These are phyloP conservation scores for Orthonychiurus folsomi DNA, from an alignment of 2,888 invertebrate species.

Conservation along the genomic window DNA sequence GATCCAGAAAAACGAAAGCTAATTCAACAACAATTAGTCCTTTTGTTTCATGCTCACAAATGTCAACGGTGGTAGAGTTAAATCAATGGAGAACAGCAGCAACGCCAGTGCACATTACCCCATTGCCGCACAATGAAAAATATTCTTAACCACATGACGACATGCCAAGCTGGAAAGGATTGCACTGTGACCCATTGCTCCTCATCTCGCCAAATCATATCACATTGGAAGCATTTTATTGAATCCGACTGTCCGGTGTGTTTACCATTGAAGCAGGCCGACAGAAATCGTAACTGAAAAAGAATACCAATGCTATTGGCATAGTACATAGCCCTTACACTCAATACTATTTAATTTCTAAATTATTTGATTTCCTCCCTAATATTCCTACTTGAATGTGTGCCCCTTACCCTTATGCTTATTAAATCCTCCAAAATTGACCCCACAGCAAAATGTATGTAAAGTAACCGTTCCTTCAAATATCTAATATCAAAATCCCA, in stretches of 20 bases:
- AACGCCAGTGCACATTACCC: conserved; percentile 70
- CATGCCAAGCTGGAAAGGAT: conserved; percentile 84
- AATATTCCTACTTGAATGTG: too few relatives aligned
- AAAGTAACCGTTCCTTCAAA: too few relatives aligned
- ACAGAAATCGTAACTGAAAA: conserved; percentile 45
- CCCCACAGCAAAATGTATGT: too few relatives aligned
- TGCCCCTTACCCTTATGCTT: too few relatives aligned
- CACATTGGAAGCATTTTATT: conserved; percentile 98
- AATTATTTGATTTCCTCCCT: too few relatives aligned
- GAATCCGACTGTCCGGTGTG: conserved; percentile 96
- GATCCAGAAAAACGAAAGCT: conserved; percentile 96
- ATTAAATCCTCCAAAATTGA: too few relatives aligned
- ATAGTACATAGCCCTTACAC: too few relatives aligned
- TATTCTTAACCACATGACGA: conserved; percentile 95
- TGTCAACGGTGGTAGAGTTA: conserved; percentile 91
- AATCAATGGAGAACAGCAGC: conserved; percentile 68
- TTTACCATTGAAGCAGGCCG: conserved; percentile 88
- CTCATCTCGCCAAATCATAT: conserved; percentile 94
- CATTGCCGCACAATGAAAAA: conserved; percentile 99
- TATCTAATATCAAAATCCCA: too few relatives aligned
- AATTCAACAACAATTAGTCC: conserved; percentile 95
- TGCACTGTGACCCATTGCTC: conserved; percentile 94
- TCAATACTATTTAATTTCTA: too few relatives aligned
- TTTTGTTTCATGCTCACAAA: conserved; percentile 96
- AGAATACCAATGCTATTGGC: too few relatives aligned